A percentile compares a stretch with the other conserved stretches of the same genome.
Evolutionary conservation across 2,888 invertebrate genomes (phyloP).

Genomic region (Galerucella pusilla): DNA sequence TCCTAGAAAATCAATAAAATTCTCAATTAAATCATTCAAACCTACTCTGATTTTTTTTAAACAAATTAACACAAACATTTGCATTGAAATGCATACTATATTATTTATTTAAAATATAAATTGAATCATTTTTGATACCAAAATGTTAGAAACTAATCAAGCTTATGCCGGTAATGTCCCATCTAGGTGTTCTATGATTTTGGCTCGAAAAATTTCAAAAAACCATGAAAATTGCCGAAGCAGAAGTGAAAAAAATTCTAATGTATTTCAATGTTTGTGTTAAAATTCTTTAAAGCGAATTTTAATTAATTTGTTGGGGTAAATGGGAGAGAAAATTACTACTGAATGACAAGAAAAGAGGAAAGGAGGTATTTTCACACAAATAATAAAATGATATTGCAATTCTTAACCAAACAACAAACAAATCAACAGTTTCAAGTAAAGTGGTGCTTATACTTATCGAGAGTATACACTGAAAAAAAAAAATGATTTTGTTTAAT

Average conservation of each 20-base stretch:
- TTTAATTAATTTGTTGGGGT: conserved; percentile 16
- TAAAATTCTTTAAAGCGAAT: conserved; percentile 23
- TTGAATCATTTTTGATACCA: no score
- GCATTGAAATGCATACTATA: background rate
- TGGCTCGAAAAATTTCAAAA: no score
- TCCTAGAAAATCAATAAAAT: background rate
- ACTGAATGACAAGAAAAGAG: conserved; percentile 9
- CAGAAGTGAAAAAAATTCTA: no score
- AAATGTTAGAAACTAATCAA: no score
- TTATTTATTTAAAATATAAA: no score
- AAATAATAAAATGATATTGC: conserved; percentile 5
- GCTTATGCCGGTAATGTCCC: no score
- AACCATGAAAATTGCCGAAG: no score
- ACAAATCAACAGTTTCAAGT: conserved; percentile 13
- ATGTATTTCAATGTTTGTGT: background rate
- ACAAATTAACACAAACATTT: background rate
- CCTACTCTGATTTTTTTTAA: background rate
- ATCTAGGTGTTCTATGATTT: no score
- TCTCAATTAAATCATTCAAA: background rate
- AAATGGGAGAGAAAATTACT: conserved; percentile 10
- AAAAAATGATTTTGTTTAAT: background rate
- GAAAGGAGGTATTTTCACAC: conserved; percentile 14
- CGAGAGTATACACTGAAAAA: background rate
- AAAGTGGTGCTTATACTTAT: conserved; percentile 10
- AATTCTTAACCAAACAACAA: conserved; percentile 1